phyloP scores from a whole-genome alignment of 2,797 vertebrate genomes.

The Poliocrania exsul region DNA sequence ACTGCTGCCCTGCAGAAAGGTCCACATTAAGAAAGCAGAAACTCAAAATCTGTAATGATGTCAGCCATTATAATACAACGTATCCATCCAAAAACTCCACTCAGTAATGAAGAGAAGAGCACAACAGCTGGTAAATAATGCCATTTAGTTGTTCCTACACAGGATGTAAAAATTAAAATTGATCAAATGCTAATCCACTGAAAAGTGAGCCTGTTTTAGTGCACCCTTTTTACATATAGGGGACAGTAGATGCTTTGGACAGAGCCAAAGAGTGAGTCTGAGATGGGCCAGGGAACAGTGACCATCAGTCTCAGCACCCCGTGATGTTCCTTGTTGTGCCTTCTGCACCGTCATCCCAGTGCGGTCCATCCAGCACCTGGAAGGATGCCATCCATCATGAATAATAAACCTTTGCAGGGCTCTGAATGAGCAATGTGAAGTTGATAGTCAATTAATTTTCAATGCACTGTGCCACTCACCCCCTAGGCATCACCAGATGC shows the following conservation, averaged over 20 bases:
- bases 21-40: background rate
- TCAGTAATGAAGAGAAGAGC: background rate
- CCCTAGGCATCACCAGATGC: conserved; percentile 35
- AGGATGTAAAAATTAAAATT: background rate
- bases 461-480: background rate
- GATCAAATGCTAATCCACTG: background rate
- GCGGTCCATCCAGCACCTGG: background rate
- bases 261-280: background rate
- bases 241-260: background rate
- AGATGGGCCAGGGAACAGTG: background rate
- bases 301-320: background rate
- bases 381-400: background rate
- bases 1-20: background rate
- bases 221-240: background rate
- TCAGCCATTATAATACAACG: fast-evolving
- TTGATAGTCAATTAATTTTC: conserved; percentile 47
- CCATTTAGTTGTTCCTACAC: background rate
- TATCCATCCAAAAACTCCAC: background rate
- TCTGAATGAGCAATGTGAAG: conserved; percentile 1
- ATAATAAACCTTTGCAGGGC: background rate
- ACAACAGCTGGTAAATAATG: background rate
- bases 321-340: background rate
- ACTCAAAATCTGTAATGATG: background rate
- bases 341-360: background rate
- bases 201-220: background rate